Percentiles rank a stretch among this genome's conserved stretches.
Conservation (phyloP, 1,140 invertebrate genomes). For the Coelopa frigida region DNA sequence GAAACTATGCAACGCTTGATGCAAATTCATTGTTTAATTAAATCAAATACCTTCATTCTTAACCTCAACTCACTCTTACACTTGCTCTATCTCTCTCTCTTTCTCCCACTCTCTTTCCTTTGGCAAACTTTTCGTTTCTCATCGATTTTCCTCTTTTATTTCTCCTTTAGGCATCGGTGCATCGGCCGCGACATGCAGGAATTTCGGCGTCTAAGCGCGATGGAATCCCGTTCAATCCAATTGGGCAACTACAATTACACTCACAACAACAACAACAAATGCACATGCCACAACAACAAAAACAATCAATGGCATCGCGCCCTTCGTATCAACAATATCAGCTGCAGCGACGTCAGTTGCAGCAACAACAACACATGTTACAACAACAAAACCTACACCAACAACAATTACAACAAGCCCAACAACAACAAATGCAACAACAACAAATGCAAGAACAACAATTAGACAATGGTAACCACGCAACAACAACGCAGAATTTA, state of each 20-base stretch:
- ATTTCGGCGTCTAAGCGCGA: slow-evolving; percentile 10
- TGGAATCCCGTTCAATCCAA: not conserved
- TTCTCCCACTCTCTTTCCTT: too few relatives aligned
- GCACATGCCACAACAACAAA: slow-evolving; percentile 1
- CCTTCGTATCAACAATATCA: not conserved
- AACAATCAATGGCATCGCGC: too few relatives aligned
- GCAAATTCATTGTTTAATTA: too few relatives aligned
- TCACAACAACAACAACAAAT: slow-evolving; percentile 8
- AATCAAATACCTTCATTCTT: too few relatives aligned
- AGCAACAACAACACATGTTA: not conserved
- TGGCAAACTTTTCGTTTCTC: not conserved
- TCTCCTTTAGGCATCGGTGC: slow-evolving; percentile 17
- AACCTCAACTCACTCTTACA: too few relatives aligned
- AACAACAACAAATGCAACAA: slow-evolving; percentile 9
- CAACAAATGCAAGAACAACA: slow-evolving; percentile 5
- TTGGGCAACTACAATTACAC: slow-evolving; percentile 9
- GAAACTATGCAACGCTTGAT: too few relatives aligned
- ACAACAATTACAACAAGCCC: slow-evolving; percentile 6
- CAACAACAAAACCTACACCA: too few relatives aligned
- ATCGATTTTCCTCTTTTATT: not conserved
- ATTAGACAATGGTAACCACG: not conserved
- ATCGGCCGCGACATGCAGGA: slow-evolving; percentile 17
- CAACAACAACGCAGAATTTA: slow-evolving; percentile 9
- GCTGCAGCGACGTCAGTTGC: not conserved
- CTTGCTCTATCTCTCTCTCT: too few relatives aligned